Base-by-base conservation (phyloP, 1,140 invertebrate genomes). In the Dinothrombium tinctorium region DNA sequence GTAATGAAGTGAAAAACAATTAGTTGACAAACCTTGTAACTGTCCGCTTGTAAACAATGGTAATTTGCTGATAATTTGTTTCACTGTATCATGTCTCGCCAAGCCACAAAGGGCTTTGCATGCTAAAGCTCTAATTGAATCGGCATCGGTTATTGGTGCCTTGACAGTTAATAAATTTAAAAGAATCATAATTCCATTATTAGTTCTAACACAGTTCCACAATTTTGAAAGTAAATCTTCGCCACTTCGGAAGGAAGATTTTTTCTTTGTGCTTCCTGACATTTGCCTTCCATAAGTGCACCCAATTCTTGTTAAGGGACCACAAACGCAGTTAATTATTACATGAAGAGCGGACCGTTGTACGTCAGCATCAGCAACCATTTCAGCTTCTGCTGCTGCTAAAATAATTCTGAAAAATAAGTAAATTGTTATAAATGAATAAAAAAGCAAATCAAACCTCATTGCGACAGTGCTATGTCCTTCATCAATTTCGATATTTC, bases 21-120 rank as follows among this genome's bases (percentile, higher is more conserved):
- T n/a, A n/a, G n/a, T n/a, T n/a, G n/a, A n/a, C n/a, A n/a, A n/a
- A 22, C 59, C 69, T 59, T 94, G 84, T 44, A 98, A 67, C 53
- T 87, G 81, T 8, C 83, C 83, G 54, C 74, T 79, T 22, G 78
- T 84, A 59, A 98, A 89, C 35, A 96, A 66, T 4, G 87, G 84
- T 32, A 98, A 65, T 62, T 95, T 94, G 50, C 82, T 76, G 35
- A 96, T 76, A 49, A 98, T 94, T 63, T 96, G 89, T 8, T 78
- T 61, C 0, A 95, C 81, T 33, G 76, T 82, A 55, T 87, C 77
- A 46, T 78, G 84, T 20, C 87, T 63, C 3, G 87, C 80, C 22
- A 96, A 62, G 2, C 89, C 92, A 40, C 80, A 77, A 14, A 96
- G 63, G 3, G 86, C 84, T 51, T 59, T 63, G 50, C 87, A 90